phyloP scores from a whole-genome alignment of 2,888 invertebrate genomes.

The Apamea crenata region DNA sequence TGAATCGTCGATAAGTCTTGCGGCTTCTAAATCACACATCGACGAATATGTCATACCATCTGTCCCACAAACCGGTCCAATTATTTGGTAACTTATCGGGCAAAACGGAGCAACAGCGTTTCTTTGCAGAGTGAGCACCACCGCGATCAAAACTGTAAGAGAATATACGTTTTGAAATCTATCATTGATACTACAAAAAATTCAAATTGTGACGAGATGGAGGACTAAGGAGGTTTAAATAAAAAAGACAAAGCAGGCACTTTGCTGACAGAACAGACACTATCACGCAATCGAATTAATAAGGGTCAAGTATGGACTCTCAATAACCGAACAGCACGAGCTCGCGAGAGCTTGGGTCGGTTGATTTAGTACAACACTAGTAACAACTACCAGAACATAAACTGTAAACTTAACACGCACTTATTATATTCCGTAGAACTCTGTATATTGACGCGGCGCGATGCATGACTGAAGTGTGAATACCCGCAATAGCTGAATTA shows the following conservation, averaged over 20 bases:
- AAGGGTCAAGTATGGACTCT: slow-evolving; percentile 10
- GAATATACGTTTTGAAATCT: slow-evolving; percentile 13
- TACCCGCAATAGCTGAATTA: slow-evolving; percentile 2
- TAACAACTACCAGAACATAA: slow-evolving; percentile 3
- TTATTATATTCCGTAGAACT: slow-evolving; percentile 15
- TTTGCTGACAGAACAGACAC: neutral
- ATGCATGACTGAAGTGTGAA: slow-evolving; percentile 51
- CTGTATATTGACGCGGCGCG: slow-evolving; percentile 4
- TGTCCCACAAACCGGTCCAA: slow-evolving; percentile 66
- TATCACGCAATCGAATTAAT: slow-evolving; percentile 24
- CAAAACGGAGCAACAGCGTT: slow-evolving; percentile 43
- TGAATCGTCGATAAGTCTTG: slow-evolving; percentile 49
- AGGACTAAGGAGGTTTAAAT: neutral
- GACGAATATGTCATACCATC: slow-evolving; percentile 62
- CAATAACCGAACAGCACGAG: slow-evolving; percentile 17
- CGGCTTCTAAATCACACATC: slow-evolving; percentile 65
- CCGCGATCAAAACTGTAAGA: slow-evolving; percentile 40
- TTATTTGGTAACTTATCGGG: slow-evolving; percentile 58
- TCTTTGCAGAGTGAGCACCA: slow-evolving; percentile 19
- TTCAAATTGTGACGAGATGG: neutral
- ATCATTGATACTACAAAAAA: neutral
- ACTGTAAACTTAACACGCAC: slow-evolving; percentile 43
- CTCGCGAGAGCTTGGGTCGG: slow-evolving; percentile 12
- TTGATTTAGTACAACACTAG: slow-evolving; percentile 35
- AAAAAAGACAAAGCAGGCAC: neutral